A percentile compares a stretch with the other conserved stretches of the same genome.
Evolutionary conservation across 2,888 invertebrate species (phyloP).

Genomic region (Aphodius granarius): DNA sequence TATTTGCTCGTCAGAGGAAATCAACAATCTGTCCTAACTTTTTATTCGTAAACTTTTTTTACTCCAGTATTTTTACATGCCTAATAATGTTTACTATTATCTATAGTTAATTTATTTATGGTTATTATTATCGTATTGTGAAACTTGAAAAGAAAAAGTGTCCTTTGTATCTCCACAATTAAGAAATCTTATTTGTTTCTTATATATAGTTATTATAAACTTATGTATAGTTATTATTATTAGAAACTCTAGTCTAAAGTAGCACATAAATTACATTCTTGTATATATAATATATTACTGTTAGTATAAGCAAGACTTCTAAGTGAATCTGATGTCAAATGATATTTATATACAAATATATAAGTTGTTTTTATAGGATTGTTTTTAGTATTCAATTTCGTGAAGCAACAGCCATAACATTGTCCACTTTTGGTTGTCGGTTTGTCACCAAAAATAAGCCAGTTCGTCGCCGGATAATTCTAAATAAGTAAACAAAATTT

Average conservation of each 20-base stretch:
- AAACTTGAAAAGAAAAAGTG: background rate
- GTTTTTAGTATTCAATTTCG: too few species aligned
- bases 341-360: background rate
- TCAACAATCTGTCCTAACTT: conserved; percentile 85
- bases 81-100: background rate
- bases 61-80: background rate
- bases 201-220: background rate
- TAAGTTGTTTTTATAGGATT: background rate
- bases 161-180: background rate
- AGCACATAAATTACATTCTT: background rate
- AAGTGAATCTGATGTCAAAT: background rate
- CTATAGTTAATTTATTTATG: background rate
- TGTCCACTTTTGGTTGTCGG: too few species aligned
- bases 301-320: background rate
- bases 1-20: conserved; percentile 84
- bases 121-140: too few species aligned
- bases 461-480: too few species aligned
- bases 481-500: too few species aligned
- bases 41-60: conserved; percentile 69
- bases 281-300: background rate
- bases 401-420: too few species aligned
- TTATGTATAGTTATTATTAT: too few species aligned
- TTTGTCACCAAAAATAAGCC: too few species aligned
- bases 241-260: background rate
- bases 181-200: background rate